Evolutionary conservation across 2,113 vertebrate species (phyloP), one percentile per base, ranked within the genome.

Genomic region (Rafetus swinhoei): DNA sequence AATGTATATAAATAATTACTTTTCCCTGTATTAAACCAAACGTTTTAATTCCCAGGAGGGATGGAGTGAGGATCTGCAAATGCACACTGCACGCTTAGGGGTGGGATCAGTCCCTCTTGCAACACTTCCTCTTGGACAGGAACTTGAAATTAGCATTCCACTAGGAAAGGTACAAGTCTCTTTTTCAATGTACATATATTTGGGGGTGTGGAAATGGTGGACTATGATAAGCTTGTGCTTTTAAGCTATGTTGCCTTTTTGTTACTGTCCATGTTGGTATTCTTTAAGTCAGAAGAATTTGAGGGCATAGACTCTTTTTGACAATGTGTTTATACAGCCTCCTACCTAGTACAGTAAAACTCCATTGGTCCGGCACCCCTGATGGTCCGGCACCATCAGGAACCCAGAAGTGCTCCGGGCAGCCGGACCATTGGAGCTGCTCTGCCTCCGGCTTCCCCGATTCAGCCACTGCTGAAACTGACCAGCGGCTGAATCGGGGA

Each of bases 21-120:
- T 35, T 72, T 72, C 65, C 59, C 22, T 57, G 39, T 59, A 29
- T 52, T 57, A 59, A 89, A 35, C 50, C 22, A 76, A n/a, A 18
- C 4, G 32, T 24, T 83, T 82, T 83, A 11, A 9, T 76, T 83
- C 79, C 62, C 35, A 95, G 95, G 84, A 95, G 72, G 93, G 92
- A 52, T 83, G 93, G 89, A 88, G 77, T 82, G 83, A 90, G 56
- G 93, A 95, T 52, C 87, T 94, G 55, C 50, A 88, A 27, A 93
- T 93, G 74, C 65, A 89, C 32, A 90, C 84, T 29, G 24, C 62
- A 35, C n/a, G 81, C 10, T 81, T 95, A 54, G 95, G 95, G 45
- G 86, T 79, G 56, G 90, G 86, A 29, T 54, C 86, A 18, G 24
- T 88, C 32, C 86, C 91, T 11, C 27, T 95, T 45, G 81, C 86